Evolutionary conservation across 2,797 vertebrate species (phyloP).

Genomic region (Botia almorhae): DNA sequence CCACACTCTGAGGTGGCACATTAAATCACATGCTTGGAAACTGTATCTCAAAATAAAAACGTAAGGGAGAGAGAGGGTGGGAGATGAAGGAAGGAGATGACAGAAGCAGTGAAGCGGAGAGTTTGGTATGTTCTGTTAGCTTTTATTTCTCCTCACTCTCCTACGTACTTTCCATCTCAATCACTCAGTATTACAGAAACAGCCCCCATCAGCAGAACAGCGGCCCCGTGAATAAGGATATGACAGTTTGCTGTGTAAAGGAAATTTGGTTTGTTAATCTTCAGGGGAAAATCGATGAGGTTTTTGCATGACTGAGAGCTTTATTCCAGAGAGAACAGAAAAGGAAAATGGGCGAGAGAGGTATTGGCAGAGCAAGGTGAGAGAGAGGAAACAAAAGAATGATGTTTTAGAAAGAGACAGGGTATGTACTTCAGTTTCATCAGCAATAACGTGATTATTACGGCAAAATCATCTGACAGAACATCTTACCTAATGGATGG

Average conservation of each 20-base stretch:
- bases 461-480: constrained; percentile 10
- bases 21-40: constrained; percentile 35
- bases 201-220: constrained; percentile 44
- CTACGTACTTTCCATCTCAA: constrained; percentile 14
- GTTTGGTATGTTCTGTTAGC: constrained; percentile 34
- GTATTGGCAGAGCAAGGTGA: neutral
- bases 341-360: neutral
- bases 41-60: constrained; percentile 6
- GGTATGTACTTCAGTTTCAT: constrained; percentile 7
- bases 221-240: constrained; percentile 39
- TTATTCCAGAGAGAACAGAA: constrained; percentile 21
- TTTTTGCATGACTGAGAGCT: constrained; percentile 42
- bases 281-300: constrained; percentile 52
- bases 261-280: constrained; percentile 54
- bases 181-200: constrained; percentile 27
- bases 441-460: neutral
- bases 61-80: neutral
- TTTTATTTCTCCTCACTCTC: constrained; percentile 25
- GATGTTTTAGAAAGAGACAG: neutral
- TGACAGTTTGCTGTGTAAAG: constrained; percentile 49
- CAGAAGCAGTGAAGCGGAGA: constrained; percentile 34
- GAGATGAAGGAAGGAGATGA: constrained; percentile 33
- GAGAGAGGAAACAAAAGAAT: neutral
- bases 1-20: constrained; percentile 29
- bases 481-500: neutral